phyloP scores from a whole-genome alignment of 2,888 invertebrate species.

The Antitype chi region DNA sequence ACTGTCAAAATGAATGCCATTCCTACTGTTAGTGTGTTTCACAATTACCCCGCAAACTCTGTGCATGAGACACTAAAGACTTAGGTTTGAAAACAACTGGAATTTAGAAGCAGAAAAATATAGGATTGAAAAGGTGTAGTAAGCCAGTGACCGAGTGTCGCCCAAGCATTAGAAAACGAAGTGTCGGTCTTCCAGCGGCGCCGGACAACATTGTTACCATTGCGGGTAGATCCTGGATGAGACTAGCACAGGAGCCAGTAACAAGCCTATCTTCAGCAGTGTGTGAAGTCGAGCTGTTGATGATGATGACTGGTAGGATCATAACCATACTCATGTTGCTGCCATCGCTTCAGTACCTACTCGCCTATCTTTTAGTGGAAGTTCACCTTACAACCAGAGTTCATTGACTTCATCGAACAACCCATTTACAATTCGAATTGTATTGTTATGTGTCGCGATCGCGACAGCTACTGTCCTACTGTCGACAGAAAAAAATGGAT shows the following conservation, averaged over 20 bases:
- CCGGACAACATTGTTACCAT: background rate
- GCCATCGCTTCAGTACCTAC: too few relatives aligned
- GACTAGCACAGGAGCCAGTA: too few relatives aligned
- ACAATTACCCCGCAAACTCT: too few relatives aligned
- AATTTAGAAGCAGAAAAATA: background rate
- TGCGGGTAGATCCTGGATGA: background rate
- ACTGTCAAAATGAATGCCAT: too few relatives aligned
- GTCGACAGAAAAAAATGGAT: constrained; percentile 38
- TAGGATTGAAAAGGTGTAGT: too few relatives aligned
- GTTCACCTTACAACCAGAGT: constrained; percentile 25
- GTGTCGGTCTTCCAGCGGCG: background rate
- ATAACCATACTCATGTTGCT: background rate
- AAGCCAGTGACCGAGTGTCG: background rate
- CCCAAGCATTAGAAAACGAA: background rate
- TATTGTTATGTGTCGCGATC: constrained; percentile 31
- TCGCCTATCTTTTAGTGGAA: constrained; percentile 35
- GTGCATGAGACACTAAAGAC: background rate
- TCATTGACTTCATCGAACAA: constrained; percentile 55
- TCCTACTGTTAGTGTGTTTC: too few relatives aligned
- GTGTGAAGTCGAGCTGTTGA: too few relatives aligned
- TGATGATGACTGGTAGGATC: too few relatives aligned
- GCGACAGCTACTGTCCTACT: constrained; percentile 26
- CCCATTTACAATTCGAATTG: constrained; percentile 42
- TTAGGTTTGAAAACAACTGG: background rate
- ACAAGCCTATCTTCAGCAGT: too few relatives aligned